Conservation (phyloP, 2,888 invertebrate genomes). For the Brassicogethes aeneus region DNA sequence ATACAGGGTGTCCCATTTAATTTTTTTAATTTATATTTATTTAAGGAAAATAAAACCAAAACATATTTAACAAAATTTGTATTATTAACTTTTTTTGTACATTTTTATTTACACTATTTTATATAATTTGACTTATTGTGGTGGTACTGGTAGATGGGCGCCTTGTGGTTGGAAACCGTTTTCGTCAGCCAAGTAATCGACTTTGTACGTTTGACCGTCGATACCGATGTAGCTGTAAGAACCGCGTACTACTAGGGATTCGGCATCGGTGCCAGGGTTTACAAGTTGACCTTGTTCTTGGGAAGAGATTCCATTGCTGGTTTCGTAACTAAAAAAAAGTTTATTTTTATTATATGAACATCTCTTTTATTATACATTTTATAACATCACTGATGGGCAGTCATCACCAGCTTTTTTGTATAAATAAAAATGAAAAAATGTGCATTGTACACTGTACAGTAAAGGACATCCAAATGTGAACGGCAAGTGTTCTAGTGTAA, state of each 20-base stretch:
- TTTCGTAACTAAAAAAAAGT: constrained; percentile 43
- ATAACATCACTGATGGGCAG: no score
- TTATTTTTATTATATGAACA: no score
- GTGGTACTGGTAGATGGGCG: constrained; percentile 37
- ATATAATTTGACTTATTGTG: constrained; percentile 1
- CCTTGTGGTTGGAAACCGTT: constrained; percentile 45
- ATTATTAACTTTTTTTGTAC: background rate
- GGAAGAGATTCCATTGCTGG: constrained; percentile 53
- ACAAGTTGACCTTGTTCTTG: constrained; percentile 49
- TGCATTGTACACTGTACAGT: no score
- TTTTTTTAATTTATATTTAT: no score
- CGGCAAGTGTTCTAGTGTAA: no score
- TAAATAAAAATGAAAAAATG: no score
- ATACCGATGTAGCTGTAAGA: constrained; percentile 47
- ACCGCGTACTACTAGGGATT: constrained; percentile 47
- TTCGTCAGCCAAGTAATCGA: constrained; percentile 46
- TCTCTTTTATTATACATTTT: no score
- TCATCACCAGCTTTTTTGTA: no score
- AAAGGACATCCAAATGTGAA: no score
- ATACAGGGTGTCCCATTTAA: no score
- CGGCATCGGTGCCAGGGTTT: constrained; percentile 53
- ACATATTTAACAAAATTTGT: no score
- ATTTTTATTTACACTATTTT: background rate
- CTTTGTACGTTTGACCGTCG: constrained; percentile 43
- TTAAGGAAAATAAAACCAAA: no score